Conservation (phyloP, 1,140 invertebrate genomes). For the Hesperophylax magnus region DNA sequence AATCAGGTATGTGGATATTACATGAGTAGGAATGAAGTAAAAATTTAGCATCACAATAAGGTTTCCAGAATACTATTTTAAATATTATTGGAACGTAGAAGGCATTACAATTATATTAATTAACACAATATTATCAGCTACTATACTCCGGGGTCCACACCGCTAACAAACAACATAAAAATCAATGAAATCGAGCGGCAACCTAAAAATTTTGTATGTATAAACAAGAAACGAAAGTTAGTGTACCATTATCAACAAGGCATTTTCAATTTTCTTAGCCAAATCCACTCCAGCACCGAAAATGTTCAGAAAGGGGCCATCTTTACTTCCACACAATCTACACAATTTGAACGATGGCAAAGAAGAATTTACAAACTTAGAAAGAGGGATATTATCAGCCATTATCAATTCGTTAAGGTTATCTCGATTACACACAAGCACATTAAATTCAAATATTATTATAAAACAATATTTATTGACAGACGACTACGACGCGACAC, state of each 20-base stretch:
- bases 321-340: constrained; percentile 46
- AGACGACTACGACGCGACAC: background rate
- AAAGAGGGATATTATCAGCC: constrained; percentile 11
- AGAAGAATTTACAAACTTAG: background rate
- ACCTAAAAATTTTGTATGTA: background rate
- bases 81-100: too few species aligned
- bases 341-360: constrained; percentile 43
- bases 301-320: constrained; percentile 54
- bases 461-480: background rate
- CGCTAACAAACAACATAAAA: too few species aligned
- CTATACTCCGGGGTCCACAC: too few species aligned
- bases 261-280: constrained; percentile 40
- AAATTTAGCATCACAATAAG: background rate
- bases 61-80: background rate
- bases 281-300: constrained; percentile 50
- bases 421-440: background rate
- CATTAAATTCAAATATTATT: background rate
- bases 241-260: constrained; percentile 38
- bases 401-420: background rate
- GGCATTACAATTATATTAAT: too few species aligned
- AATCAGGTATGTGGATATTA: too few species aligned
- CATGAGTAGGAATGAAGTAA: background rate
- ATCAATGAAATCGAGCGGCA: constrained; percentile 10
- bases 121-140: too few species aligned
- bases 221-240: background rate